Evolutionary conservation across 2,797 vertebrate genomes (phyloP).

Genomic region (Sardinella longiceps): DNA sequence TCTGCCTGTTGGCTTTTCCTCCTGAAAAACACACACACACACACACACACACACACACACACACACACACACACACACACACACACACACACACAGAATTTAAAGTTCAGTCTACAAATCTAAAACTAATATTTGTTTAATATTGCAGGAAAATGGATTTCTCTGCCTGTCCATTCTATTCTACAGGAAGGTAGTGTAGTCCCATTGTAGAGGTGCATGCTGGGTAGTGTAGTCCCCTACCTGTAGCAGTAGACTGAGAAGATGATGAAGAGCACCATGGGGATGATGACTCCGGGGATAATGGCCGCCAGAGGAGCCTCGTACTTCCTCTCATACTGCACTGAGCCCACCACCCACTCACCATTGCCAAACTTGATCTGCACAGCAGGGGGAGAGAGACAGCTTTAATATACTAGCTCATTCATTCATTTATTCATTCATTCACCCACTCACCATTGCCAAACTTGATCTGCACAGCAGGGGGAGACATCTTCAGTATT

Average conservation of each 20-base stretch:
- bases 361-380: slow-evolving; percentile 91
- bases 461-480: too few relatives aligned
- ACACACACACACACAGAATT: slow-evolving; percentile 25
- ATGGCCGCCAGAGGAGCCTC: slow-evolving; percentile 86
- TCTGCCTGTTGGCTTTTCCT: slow-evolving; percentile 96
- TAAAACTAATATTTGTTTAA: neutral
- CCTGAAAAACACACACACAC: slow-evolving; percentile 69
- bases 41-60: neutral
- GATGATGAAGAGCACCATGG: slow-evolving; percentile 87
- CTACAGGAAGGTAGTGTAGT: neutral
- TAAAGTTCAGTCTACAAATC: neutral
- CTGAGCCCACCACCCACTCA: slow-evolving; percentile 85
- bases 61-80: slow-evolving; percentile 17
- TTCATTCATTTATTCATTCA: too few relatives aligned
- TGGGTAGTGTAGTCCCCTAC: slow-evolving; percentile 63
- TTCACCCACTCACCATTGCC: too few relatives aligned
- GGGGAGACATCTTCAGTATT: too few relatives aligned
- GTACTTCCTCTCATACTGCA: slow-evolving; percentile 81
- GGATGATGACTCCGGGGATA: slow-evolving; percentile 88
- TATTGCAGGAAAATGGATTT: neutral
- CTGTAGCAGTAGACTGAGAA: slow-evolving; percentile 93
- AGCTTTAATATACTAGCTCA: too few relatives aligned
- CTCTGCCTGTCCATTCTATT: neutral
- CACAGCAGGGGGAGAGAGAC: neutral
- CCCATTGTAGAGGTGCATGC: slow-evolving; percentile 21